Conservation (phyloP, 2,113 vertebrate genomes). For the Monopterus albus region DNA sequence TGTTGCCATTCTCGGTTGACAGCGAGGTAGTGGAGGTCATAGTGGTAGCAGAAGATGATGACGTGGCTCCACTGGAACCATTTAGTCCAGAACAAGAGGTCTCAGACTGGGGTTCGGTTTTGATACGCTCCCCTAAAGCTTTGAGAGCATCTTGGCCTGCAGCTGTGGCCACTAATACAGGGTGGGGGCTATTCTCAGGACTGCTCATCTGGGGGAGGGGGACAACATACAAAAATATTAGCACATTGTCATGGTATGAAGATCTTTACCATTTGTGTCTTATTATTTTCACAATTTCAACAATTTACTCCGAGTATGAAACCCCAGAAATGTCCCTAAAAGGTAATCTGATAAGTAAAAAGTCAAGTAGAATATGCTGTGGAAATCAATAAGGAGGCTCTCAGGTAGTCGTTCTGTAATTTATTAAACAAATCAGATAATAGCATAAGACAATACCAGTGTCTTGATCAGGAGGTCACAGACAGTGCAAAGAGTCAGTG, state of each 20-base stretch:
- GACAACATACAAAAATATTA: slow-evolving; percentile 2
- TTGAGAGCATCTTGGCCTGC: slow-evolving; percentile 87
- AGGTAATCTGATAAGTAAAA: neutral
- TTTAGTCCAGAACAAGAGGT: slow-evolving; percentile 79
- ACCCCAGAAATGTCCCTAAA: neutral
- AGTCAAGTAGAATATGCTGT: neutral
- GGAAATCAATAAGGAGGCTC: too few species aligned
- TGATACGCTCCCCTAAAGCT: slow-evolving; percentile 88
- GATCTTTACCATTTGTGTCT: neutral
- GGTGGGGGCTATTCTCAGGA: slow-evolving; percentile 90
- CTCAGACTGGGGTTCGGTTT: slow-evolving; percentile 86
- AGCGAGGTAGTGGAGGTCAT: slow-evolving; percentile 50
- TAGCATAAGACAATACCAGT: too few species aligned
- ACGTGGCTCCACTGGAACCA: slow-evolving; percentile 25
- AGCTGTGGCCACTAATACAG: slow-evolving; percentile 77
- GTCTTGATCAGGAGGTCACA: too few species aligned
- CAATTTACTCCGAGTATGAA: neutral
- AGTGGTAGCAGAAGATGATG: slow-evolving; percentile 43
- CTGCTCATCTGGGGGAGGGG: slow-evolving; percentile 89
- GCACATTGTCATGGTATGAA: neutral
- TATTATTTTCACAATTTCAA: too few species aligned
- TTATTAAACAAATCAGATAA: too few species aligned
- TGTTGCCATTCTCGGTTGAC: slow-evolving; percentile 1
- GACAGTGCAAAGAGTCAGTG: too few species aligned
- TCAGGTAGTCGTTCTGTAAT: too few species aligned